phyloP scores from a whole-genome alignment of 2,113 vertebrate genomes.

The Oncorhynchus keta region DNA sequence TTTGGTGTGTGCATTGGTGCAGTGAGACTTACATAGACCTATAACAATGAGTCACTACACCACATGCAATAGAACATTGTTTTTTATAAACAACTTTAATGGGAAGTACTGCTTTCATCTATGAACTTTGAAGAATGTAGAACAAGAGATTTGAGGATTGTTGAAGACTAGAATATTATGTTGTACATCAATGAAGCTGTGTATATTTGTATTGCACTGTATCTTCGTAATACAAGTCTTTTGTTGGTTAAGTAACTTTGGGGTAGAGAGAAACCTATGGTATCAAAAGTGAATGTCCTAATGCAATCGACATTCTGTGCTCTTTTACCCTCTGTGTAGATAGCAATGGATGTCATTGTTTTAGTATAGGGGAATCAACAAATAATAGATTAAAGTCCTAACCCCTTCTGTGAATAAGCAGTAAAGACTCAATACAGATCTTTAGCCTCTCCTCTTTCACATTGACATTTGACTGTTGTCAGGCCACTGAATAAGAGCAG shows the following conservation, averaged over 20 bases:
- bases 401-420: background rate
- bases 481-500: too few species aligned
- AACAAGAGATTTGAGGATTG: background rate
- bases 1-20: background rate
- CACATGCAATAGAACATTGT: background rate
- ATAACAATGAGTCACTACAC: background rate
- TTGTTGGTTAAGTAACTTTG: too few species aligned
- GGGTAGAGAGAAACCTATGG: too few species aligned
- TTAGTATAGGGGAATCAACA: background rate
- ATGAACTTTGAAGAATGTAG: background rate
- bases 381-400: background rate
- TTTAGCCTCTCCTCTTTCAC: background rate
- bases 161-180: background rate
- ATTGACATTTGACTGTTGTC: background rate
- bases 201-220: too few species aligned
- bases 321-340: constrained; percentile 3
- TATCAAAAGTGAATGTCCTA: background rate
- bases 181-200: too few species aligned
- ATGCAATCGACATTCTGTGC: background rate
- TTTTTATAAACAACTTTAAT: too few species aligned
- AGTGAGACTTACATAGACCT: background rate
- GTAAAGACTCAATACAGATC: constrained; percentile 1
- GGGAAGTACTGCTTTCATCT: background rate
- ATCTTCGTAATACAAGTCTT: too few species aligned
- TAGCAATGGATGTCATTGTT: background rate